Conservation (phyloP, 2,113 vertebrate genomes). For the Platysternon megacephalum region DNA sequence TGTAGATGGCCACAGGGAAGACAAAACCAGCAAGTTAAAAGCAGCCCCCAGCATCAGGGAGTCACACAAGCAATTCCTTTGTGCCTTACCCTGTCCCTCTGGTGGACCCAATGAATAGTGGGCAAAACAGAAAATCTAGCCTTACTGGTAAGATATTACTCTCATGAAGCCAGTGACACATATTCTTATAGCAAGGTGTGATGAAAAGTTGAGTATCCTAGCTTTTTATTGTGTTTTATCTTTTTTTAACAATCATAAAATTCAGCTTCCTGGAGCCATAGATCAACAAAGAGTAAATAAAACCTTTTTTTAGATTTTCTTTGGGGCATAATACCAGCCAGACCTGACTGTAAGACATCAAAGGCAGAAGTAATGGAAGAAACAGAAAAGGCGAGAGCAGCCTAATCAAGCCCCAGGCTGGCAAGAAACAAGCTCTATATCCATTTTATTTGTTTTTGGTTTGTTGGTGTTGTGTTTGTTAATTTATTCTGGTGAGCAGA, state of each 20-base stretch:
- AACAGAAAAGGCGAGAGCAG: background rate
- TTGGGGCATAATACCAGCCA: background rate
- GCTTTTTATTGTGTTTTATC: background rate
- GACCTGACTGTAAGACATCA: background rate
- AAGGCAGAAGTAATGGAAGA: background rate
- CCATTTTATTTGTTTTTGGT: background rate
- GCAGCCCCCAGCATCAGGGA: background rate
- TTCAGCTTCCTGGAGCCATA: background rate
- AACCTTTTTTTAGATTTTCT: background rate
- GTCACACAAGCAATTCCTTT: fast-evolving
- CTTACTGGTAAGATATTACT: background rate
- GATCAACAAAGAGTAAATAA: background rate
- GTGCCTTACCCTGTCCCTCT: no score
- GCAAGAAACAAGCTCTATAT: background rate
- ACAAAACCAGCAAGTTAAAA: fast-evolving
- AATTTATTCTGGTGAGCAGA: background rate
- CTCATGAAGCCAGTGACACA: background rate
- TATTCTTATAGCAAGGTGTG: background rate
- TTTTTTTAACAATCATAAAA: background rate
- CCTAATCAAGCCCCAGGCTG: background rate
- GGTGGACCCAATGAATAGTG: background rate
- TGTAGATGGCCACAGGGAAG: background rate
- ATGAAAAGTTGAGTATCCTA: background rate
- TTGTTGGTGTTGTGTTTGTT: background rate
- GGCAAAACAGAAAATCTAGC: background rate